Percentiles rank a stretch among this genome's conserved stretches.
Conservation (phyloP, 2,888 invertebrate species). For the Eledone cirrhosa region DNA sequence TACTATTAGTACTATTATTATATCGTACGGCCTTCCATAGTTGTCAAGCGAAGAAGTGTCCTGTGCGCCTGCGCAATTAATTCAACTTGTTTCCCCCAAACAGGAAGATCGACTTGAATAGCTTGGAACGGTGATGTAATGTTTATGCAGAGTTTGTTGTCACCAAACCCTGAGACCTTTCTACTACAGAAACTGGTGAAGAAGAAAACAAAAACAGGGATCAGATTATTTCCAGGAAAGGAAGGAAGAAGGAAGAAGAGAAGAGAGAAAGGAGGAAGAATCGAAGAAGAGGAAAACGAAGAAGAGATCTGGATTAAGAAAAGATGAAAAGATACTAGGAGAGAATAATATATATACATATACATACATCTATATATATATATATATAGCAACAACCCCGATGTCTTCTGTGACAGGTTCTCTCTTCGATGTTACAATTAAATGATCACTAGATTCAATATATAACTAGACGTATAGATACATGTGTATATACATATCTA, state of each 20-base stretch:
- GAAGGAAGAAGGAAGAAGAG: neutral
- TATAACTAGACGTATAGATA: too few relatives aligned
- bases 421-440: too few relatives aligned
- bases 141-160: neutral
- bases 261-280: neutral
- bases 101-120: neutral
- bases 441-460: too few relatives aligned
- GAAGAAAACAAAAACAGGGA: neutral
- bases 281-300: neutral
- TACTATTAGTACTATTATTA: neutral
- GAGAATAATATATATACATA: too few relatives aligned
- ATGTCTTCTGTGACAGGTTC: too few relatives aligned
- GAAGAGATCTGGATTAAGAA: neutral
- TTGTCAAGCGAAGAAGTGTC: neutral
- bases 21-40: constrained; percentile 11
- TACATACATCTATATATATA: too few relatives aligned
- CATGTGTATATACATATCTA: too few relatives aligned
- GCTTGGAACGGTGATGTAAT: constrained; percentile 15
- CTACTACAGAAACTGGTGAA: neutral
- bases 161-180: neutral
- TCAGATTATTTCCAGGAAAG: neutral
- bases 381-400: too few relatives aligned
- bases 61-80: constrained; percentile 16
- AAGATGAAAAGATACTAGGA: neutral
- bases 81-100: neutral